Conservation (phyloP, 1,140 invertebrate species). For the Hirudo medicinalis region DNA sequence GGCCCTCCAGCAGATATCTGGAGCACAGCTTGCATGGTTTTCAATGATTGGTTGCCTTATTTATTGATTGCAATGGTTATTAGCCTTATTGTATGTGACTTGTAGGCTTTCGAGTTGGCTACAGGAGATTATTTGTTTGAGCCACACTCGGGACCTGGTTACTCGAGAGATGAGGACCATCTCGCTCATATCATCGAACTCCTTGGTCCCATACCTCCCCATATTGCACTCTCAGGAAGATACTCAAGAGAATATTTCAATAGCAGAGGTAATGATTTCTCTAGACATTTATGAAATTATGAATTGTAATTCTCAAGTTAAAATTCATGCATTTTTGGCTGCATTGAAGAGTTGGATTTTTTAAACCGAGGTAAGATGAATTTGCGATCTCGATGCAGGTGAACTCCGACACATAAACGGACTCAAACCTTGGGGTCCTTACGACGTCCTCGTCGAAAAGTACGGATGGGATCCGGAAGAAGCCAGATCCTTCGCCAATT, state of each 20-base stretch:
- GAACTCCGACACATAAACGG: slow-evolving; percentile 79
- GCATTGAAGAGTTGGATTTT: no score
- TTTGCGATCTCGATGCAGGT: slow-evolving; percentile 37
- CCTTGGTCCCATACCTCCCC: slow-evolving; percentile 79
- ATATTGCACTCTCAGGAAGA: slow-evolving; percentile 75
- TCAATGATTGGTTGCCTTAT: slow-evolving; percentile 13
- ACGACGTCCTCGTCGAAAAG: slow-evolving; percentile 83
- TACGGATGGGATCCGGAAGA: slow-evolving; percentile 77
- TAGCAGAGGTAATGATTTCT: slow-evolving; percentile 53
- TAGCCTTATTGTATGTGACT: neutral
- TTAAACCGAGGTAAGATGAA: no score
- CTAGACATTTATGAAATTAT: no score
- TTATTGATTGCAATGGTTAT: neutral
- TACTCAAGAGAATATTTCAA: slow-evolving; percentile 87
- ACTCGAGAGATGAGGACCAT: slow-evolving; percentile 89
- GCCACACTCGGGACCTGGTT: slow-evolving; percentile 69
- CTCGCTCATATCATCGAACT: slow-evolving; percentile 96
- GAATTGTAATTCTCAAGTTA: no score
- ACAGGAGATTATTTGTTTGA: slow-evolving; percentile 99
- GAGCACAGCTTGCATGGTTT: slow-evolving; percentile 92
- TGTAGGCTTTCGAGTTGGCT: slow-evolving; percentile 80
- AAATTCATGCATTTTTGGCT: no score
- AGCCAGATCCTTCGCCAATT: slow-evolving; percentile 76
- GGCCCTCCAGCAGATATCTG: slow-evolving; percentile 90
- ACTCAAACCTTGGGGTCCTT: slow-evolving; percentile 81